A percentile compares a stretch with the other conserved stretches of the same genome.
These are phyloP conservation scores for Erebia ligea DNA, from an alignment of 2,888 invertebrate species.

Conservation along the genomic window DNA sequence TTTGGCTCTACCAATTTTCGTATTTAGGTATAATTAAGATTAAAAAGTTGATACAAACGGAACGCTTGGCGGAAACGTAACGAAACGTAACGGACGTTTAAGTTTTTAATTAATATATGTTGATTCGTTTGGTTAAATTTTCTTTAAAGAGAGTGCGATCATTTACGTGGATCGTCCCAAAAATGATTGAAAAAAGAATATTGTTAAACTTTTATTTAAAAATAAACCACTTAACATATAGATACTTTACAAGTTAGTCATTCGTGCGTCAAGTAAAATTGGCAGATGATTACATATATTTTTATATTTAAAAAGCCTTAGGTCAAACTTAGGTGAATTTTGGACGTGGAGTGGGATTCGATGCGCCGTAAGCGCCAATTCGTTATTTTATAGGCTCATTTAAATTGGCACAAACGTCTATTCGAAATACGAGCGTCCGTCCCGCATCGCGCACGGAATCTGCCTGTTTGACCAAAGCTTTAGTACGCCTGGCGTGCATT, in stretches of 20 bases:
- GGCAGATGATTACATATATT: slow-evolving; percentile 38
- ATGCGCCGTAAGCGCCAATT: too few relatives aligned
- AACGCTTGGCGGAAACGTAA: too few relatives aligned
- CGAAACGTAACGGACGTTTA: too few relatives aligned
- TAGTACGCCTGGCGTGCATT: slow-evolving; percentile 46
- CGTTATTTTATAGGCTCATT: not conserved
- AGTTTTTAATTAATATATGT: too few relatives aligned
- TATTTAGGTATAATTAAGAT: not conserved
- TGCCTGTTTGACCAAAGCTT: slow-evolving; percentile 19
- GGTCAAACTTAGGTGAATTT: not conserved
- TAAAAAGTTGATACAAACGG: not conserved
- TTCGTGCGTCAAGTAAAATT: slow-evolving; percentile 42
- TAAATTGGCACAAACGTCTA: not conserved
- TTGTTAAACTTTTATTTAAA: not conserved
- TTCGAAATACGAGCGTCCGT: not conserved
- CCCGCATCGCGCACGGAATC: not conserved
- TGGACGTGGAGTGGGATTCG: not conserved
- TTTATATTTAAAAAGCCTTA: slow-evolving; percentile 45
- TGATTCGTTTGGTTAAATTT: not conserved
- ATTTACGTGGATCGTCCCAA: not conserved
- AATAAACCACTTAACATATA: slow-evolving; percentile 45
- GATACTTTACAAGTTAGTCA: slow-evolving; percentile 49
- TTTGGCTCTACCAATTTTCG: slow-evolving; percentile 1
- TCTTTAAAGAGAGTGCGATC: not conserved
- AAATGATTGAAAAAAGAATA: not conserved